These are phyloP conservation scores for Apoderus coryli DNA, from an alignment of 2,888 invertebrate species.

Conservation along the genomic window DNA sequence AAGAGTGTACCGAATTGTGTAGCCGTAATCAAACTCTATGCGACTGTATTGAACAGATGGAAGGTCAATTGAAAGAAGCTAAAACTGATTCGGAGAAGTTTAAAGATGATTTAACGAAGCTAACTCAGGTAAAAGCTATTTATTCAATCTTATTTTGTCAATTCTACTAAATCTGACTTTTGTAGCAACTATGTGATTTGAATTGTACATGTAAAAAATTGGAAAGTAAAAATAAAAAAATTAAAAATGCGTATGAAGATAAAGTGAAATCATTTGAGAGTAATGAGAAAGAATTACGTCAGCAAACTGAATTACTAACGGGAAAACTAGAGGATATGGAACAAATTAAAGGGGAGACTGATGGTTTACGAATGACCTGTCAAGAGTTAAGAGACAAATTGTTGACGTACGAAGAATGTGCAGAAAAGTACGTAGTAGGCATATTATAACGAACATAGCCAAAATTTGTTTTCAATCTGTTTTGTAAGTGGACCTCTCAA, in stretches of 20 bases:
- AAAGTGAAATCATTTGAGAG: slow-evolving; percentile 13
- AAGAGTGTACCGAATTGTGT: slow-evolving; percentile 13
- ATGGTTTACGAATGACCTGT: slow-evolving; percentile 14
- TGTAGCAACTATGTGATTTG: slow-evolving; percentile 16
- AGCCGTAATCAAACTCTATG: slow-evolving; percentile 16
- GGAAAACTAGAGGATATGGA: slow-evolving; percentile 13
- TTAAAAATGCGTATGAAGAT: slow-evolving; percentile 15
- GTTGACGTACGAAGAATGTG: slow-evolving; percentile 14
- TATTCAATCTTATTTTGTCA: too few species aligned
- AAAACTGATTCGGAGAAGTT: slow-evolving; percentile 13
- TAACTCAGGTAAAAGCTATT: slow-evolving; percentile 16
- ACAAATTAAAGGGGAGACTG: slow-evolving; percentile 9
- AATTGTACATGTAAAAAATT: slow-evolving; percentile 16
- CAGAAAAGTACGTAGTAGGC: slow-evolving; percentile 13
- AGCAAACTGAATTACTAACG: too few species aligned
- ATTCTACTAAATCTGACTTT: too few species aligned
- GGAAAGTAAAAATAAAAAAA: slow-evolving; percentile 14
- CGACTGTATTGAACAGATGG: slow-evolving; percentile 16
- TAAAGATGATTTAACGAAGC: slow-evolving; percentile 14
- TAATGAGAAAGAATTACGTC: slow-evolving; percentile 14
- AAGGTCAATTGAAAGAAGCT: slow-evolving; percentile 15
- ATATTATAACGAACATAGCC: too few species aligned
- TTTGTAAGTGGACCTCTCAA: too few species aligned
- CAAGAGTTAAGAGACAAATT: slow-evolving; percentile 15
- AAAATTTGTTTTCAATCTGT: too few species aligned